Percentiles rank a stretch among this genome's conserved stretches.
phyloP scores from a whole-genome alignment of 2,113 vertebrate species.

The Oplegnathus fasciatus region DNA sequence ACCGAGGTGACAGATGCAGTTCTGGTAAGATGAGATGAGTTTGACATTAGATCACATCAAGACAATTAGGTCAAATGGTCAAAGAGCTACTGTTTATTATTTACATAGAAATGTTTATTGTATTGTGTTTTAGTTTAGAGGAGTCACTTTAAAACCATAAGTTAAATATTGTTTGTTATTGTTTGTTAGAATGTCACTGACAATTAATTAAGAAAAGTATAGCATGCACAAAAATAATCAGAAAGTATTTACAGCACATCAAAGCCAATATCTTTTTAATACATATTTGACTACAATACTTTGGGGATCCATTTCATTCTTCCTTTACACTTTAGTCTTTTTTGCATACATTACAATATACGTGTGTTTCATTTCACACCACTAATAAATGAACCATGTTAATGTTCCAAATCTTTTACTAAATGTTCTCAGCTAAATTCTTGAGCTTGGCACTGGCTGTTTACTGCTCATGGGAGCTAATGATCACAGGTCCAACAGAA shows the following conservation, averaged over 20 bases:
- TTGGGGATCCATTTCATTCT: not conserved
- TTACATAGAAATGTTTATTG: not conserved
- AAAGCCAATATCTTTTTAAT: slow-evolving; percentile 27
- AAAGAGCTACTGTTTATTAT: not conserved
- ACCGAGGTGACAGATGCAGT: not conserved
- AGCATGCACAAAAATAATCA: not conserved
- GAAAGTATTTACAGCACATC: slow-evolving; percentile 17
- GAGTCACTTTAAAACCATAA: not conserved
- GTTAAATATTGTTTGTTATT: not conserved
- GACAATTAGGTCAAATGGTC: not conserved
- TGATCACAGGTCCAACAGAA: slow-evolving; percentile 60
- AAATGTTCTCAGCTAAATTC: not conserved
- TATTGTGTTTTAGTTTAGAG: not conserved
- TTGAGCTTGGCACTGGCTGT: not conserved
- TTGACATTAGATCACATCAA: not conserved
- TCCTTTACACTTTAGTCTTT: not conserved
- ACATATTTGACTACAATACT: slow-evolving; percentile 4
- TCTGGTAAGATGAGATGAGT: not conserved
- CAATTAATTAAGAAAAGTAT: not conserved
- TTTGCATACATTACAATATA: slow-evolving; percentile 42
- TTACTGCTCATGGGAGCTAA: not conserved
- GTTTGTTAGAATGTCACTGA: not conserved
- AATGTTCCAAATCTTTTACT: slow-evolving; percentile 5
- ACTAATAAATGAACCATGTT: slow-evolving; percentile 4
- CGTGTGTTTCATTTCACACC: not conserved